phyloP scores from a whole-genome alignment of 2,888 invertebrate genomes.

The Folsomia candida region DNA sequence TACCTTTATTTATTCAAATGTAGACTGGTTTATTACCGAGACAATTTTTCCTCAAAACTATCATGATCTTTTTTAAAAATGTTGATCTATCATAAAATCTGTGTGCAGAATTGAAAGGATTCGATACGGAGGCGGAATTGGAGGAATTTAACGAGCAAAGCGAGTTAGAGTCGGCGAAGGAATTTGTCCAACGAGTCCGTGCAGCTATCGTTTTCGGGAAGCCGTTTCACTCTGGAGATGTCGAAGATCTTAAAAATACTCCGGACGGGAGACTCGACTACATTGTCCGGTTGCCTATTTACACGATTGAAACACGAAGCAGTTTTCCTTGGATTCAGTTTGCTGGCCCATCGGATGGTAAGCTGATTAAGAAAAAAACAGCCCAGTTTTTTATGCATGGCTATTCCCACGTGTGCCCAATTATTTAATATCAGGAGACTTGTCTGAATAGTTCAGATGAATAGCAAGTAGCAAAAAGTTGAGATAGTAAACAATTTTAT shows the following conservation, averaged over 20 bases:
- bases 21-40: too few species aligned
- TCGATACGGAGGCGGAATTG: constrained; percentile 31
- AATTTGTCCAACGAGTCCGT: constrained; percentile 27
- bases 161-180: constrained; percentile 25
- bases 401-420: too few species aligned
- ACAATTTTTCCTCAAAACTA: too few species aligned
- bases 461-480: too few species aligned
- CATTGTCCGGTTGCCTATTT: constrained; percentile 37
- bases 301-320: constrained; percentile 30
- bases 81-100: too few species aligned
- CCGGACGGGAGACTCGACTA: constrained; percentile 22
- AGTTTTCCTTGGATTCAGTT: constrained; percentile 28
- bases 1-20: too few species aligned
- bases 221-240: constrained; percentile 26
- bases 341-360: constrained; percentile 39
- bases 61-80: too few species aligned
- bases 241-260: constrained; percentile 7
- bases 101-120: constrained; percentile 21
- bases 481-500: too few species aligned
- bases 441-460: too few species aligned
- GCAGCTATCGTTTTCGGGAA: constrained; percentile 41
- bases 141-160: constrained; percentile 31
- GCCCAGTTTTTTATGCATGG: background rate
- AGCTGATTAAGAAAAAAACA: constrained; percentile 5
- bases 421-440: too few species aligned